phyloP scores from a whole-genome alignment of 2,888 invertebrate genomes.

The Eupithecia pulchellata region DNA sequence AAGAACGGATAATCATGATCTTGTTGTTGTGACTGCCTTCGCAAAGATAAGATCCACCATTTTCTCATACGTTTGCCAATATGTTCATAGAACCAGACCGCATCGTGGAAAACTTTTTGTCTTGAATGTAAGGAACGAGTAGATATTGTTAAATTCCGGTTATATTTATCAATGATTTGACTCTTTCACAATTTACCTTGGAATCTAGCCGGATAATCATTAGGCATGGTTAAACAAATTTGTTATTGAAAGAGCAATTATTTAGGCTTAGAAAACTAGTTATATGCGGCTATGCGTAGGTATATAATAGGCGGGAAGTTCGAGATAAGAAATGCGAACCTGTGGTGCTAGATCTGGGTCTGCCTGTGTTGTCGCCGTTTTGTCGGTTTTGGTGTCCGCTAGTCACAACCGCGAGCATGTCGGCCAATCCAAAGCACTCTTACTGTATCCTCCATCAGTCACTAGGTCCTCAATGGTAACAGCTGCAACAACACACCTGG shows the following conservation, averaged over 20 bases:
- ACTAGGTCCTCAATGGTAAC: constrained; percentile 50
- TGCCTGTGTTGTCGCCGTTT: constrained; percentile 76
- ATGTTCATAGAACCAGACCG: constrained; percentile 24
- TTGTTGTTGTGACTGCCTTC: constrained; percentile 28
- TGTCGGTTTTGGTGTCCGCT: constrained; percentile 69
- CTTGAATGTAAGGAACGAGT: constrained; percentile 22
- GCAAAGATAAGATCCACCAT: constrained; percentile 41
- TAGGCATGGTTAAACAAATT: constrained; percentile 43
- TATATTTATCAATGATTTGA: constrained; percentile 44
- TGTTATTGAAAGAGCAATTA: constrained; percentile 42
- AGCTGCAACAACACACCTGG: constrained; percentile 67
- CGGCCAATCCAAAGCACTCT: constrained; percentile 67
- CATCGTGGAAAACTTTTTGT: constrained; percentile 32
- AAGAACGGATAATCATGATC: background rate
- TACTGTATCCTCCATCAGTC: constrained; percentile 77
- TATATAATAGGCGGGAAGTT: constrained; percentile 9
- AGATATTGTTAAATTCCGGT: constrained; percentile 22
- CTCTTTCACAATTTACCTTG: constrained; percentile 75
- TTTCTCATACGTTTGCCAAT: constrained; percentile 9
- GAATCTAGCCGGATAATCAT: constrained; percentile 59
- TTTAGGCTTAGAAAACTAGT: constrained; percentile 47
- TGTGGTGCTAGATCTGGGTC: constrained; percentile 75
- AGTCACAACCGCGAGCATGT: constrained; percentile 75
- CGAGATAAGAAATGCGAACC: constrained; percentile 58
- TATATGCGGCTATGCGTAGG: background rate